Evolutionary conservation across 2,113 vertebrate genomes (phyloP), one percentile per base, ranked within the genome.

Genomic region (Notothenia rossii): DNA sequence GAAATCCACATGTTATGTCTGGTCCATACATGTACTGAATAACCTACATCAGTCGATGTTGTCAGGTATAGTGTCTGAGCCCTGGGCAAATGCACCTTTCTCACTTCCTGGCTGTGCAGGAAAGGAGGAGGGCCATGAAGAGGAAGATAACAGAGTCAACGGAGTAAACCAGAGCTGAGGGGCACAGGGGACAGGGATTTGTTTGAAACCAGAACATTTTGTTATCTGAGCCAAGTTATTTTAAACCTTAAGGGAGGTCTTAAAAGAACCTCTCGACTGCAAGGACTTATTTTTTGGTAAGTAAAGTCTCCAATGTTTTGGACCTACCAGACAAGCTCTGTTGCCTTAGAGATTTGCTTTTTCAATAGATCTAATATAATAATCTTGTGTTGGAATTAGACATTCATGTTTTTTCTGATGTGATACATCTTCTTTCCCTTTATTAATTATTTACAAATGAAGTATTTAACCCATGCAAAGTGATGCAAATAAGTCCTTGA

Each of bases 221-320:
- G 33, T 72, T 86, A 82, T 81, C 78, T 18, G 81, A 84, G 81
- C 83, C 85, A 88, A 88, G 89, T 77, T 90, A 82, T 92, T 87
- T 92, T 83, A 83, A 82, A 82, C 75, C 71, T 77, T 63, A 74
- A 69, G 60, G 50, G 11, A 59, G 13, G 60, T 84, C 64, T 72
- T 61, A 64, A 77, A 49, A 72, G 53, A 88, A 69, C 12, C 40
- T 69, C 49, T 77, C 73, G 43, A 40, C 74, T 65, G 29, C 25
- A 72, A 49, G 48, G 72, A 45, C 17, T 60, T 36, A 50, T 70
- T 62, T 66, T 53, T n/a, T 55, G 59, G 17, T 36, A 20, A 53
- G n/a, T 33, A 75, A 66, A 78, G 18, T 58, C 33, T 72, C 72
- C 25, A 50, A 1, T 54, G n/a, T 33, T 56, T 10, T 12, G 17